Base-by-base conservation (phyloP, 1,140 invertebrate species). In the Periplaneta americana region DNA sequence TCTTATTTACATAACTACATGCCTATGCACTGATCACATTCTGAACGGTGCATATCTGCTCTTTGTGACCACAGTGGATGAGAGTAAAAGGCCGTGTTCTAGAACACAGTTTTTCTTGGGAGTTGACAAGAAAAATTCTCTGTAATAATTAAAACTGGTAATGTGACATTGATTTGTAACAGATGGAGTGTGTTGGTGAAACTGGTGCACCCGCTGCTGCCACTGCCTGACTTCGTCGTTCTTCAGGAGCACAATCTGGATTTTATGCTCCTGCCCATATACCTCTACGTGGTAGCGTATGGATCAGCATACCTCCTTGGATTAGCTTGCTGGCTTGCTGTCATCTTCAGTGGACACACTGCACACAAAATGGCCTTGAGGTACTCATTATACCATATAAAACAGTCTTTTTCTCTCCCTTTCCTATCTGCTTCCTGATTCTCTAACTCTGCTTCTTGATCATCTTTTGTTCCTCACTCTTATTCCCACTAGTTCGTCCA, bases 291-390 rank as follows among this genome's bases (percentile, higher is more conserved):
- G 35, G 87, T 89, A 17, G 88, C 89, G 82, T 85, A 91, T 31
- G 88, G 89, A 36, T 83, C 91, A 31, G 85, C 91, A 17, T 89
- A 89, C 84, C 48, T 91, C 28, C 85, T 91, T 66, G 87, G 88
- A 5, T 79, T 90, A 39, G 84, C 84, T 22, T 85, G 89, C 66
- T 90, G 90, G 80, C 86, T 87, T 75, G 87, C 88, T 6, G 86
- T 93, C 34, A 86, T 92, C 81, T 90, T 91, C 80, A 89, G 90
- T 75, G 92, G 92, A 82, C 91, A 91, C 32, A 87, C 92, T 4
- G 88, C 90, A 35, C 90, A 92, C 83, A 91, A 90, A 85, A 85
- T 92, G 34, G 85, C 90, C 15, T 85, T 90, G 15, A 91, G 89
- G 91, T 92, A 88, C 84, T 5, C 22, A 3, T 34, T 80, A 11